Evolutionary conservation across 2,113 vertebrate genomes (phyloP).

Genomic region (Hyla sarda): DNA sequence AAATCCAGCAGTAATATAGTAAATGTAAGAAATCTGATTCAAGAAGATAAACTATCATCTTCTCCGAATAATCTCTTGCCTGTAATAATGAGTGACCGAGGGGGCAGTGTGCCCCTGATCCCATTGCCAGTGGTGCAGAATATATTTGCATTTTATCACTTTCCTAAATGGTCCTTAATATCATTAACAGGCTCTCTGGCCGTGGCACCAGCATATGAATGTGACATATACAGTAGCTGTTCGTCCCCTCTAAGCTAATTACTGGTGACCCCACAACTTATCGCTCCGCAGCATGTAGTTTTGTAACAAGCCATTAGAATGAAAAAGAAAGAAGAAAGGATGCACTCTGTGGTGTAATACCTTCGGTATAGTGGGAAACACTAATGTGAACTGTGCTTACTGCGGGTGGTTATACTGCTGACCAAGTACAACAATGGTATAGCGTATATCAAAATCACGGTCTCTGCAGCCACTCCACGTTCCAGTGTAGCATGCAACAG

Average conservation of each 20-base stretch:
- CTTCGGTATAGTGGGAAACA: no score
- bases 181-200: not conserved
- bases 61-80: not conserved
- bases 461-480: no score
- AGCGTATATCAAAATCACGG: no score
- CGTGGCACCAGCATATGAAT: not conserved
- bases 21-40: no score
- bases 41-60: no score
- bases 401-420: no score
- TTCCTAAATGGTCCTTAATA: constrained; percentile 7
- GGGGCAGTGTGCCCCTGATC: not conserved
- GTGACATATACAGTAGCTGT: not conserved
- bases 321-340: no score
- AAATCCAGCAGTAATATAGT: no score
- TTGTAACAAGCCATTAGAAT: not conserved
- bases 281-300: not conserved
- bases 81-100: not conserved
- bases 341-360: no score
- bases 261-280: not conserved
- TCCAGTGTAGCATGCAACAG: no score
- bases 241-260: constrained; percentile 6
- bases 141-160: not conserved
- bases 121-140: not conserved
- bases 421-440: no score
- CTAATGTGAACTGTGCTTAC: no score